Evolutionary conservation across 2,797 vertebrate genomes (phyloP).

Genomic region (Iguana delicatissima): DNA sequence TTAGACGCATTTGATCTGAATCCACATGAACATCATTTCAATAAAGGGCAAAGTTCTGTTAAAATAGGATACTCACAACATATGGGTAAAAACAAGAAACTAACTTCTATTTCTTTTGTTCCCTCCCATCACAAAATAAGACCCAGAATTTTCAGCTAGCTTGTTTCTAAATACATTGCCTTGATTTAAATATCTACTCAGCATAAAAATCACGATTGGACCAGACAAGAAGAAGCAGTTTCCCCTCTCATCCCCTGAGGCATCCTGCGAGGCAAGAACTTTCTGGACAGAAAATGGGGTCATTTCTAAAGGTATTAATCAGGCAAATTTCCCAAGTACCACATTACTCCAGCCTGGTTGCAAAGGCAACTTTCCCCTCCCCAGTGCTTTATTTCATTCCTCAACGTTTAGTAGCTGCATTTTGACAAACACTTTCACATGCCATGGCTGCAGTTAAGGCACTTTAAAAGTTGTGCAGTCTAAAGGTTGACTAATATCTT

Average conservation of each 20-base stretch:
- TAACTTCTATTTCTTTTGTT: neutral
- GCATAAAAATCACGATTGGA: neutral
- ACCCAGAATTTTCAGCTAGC: neutral
- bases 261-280: neutral
- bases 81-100: neutral
- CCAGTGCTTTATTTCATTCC: neutral
- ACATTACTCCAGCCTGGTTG: conserved; percentile 10
- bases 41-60: neutral
- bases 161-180: neutral
- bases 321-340: conserved; percentile 53
- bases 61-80: neutral
- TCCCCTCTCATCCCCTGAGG: neutral
- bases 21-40: neutral
- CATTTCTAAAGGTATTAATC: conserved; percentile 44
- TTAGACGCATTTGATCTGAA: neutral
- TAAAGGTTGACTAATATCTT: neutral
- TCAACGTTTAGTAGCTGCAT: neutral
- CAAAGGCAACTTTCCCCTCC: neutral
- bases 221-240: neutral
- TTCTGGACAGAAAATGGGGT: neutral
- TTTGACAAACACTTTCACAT: neutral
- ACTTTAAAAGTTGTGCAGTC: conserved; percentile 16
- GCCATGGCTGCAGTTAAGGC: neutral
- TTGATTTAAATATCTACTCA: conserved; percentile 1
- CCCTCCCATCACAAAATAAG: neutral